Conservation (phyloP, 1,140 invertebrate genomes). For the Lordiphosa stackelbergi region DNA sequence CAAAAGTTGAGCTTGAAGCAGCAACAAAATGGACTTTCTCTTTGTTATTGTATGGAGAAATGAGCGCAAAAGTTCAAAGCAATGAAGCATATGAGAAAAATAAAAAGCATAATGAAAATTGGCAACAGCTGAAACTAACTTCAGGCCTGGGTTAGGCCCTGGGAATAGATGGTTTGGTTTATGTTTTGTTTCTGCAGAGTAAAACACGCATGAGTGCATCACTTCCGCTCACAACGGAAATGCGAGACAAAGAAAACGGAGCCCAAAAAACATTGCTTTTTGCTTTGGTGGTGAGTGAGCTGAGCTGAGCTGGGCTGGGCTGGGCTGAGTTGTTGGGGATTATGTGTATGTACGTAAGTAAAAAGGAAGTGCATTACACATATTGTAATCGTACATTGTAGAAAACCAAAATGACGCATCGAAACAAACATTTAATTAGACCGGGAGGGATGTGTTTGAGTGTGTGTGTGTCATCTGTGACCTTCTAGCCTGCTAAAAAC, state of each 20-base stretch:
- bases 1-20: no score
- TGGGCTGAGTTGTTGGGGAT: slow-evolving; percentile 25
- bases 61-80: slow-evolving; percentile 71
- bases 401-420: slow-evolving; percentile 26
- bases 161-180: slow-evolving; percentile 18
- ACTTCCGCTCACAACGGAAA: slow-evolving; percentile 70
- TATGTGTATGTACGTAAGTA: slow-evolving; percentile 44
- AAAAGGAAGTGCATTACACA: slow-evolving; percentile 49
- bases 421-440: slow-evolving; percentile 43
- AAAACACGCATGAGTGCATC: slow-evolving; percentile 68
- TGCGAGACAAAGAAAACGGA: slow-evolving; percentile 53
- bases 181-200: slow-evolving; percentile 44
- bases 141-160: slow-evolving; percentile 10
- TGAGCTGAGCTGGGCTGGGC: slow-evolving; percentile 1
- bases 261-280: slow-evolving; percentile 26
- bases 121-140: slow-evolving; percentile 45
- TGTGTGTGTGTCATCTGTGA: slow-evolving; percentile 43
- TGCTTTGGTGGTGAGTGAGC: slow-evolving; percentile 11
- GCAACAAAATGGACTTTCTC: slow-evolving; percentile 49
- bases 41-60: slow-evolving; percentile 56
- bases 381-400: slow-evolving; percentile 23
- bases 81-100: slow-evolving; percentile 63
- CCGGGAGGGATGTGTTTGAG: slow-evolving; percentile 11
- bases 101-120: slow-evolving; percentile 44
- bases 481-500: slow-evolving; percentile 28